Evolutionary conservation across 2,113 vertebrate species (phyloP).

Genomic region (Labeo catla): DNA sequence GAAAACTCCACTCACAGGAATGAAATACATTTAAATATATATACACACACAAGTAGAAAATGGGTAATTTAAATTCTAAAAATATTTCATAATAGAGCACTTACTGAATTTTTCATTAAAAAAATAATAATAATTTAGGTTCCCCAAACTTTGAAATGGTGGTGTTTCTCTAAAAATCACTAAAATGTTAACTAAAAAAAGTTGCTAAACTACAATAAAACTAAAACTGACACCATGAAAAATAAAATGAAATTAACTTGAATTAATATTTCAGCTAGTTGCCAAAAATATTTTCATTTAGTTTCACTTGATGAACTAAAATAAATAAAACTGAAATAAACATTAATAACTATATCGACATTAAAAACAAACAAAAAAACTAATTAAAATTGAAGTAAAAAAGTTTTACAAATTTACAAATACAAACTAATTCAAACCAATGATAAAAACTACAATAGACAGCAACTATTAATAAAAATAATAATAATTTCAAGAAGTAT

Average conservation of each 20-base stretch:
- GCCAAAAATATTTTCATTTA: not conserved
- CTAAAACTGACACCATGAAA: not conserved
- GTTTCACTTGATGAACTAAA: not conserved
- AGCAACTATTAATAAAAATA: not conserved
- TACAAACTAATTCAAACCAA: not conserved
- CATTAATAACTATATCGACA: not conserved
- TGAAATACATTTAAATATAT: no score
- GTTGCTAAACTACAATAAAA: no score
- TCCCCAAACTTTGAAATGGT: no score
- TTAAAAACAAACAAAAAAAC: not conserved
- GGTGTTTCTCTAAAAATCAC: no score
- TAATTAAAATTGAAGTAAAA: not conserved
- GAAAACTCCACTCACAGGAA: not conserved
- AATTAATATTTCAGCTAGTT: not conserved
- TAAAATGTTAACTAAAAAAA: no score
- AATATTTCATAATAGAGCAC: not conserved
- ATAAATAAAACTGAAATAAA: not conserved
- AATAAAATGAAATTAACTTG: not conserved
- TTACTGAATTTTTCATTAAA: not conserved
- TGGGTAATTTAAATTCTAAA: not conserved
- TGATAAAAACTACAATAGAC: not conserved
- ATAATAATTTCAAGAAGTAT: not conserved
- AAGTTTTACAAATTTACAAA: not conserved
- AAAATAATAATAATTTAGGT: no score
- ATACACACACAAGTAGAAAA: no score